Conservation (phyloP, 2,113 vertebrate species). For the Microcebus jonahi region DNA sequence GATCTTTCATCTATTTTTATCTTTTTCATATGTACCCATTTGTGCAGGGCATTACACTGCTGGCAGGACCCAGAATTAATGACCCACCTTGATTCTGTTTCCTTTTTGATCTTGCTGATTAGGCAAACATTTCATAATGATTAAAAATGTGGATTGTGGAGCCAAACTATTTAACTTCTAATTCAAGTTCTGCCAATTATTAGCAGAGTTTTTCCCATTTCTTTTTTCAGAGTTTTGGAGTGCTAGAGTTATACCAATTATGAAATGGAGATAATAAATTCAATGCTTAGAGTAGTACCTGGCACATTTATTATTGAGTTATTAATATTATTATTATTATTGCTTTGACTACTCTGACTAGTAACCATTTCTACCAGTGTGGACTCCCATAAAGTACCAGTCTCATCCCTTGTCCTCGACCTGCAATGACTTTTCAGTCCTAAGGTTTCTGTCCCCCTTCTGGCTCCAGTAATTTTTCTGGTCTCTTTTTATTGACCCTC, state of each 20-base stretch:
- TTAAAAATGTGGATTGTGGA: not conserved
- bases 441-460: not conserved
- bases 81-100: not conserved
- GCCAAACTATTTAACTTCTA: not conserved
- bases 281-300: not conserved
- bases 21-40: not conserved
- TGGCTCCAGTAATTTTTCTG: not conserved
- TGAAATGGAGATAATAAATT: conserved; percentile 1
- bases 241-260: not conserved
- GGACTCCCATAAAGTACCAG: not conserved
- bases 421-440: not conserved
- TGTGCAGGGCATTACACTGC: not conserved
- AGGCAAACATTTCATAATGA: not conserved
- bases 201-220: not conserved
- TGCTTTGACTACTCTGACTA: not conserved
- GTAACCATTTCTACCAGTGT: not conserved
- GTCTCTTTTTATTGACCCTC: not conserved
- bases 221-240: not conserved
- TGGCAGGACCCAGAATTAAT: not conserved
- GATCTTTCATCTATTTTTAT: not conserved
- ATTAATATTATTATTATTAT: not conserved
- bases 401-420: not conserved
- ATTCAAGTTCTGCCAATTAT: not conserved
- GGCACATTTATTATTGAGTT: not conserved
- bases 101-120: not conserved